These are phyloP conservation scores for Eupithecia pulchellata DNA, from an alignment of 2,888 invertebrate genomes.

Conservation along the genomic window DNA sequence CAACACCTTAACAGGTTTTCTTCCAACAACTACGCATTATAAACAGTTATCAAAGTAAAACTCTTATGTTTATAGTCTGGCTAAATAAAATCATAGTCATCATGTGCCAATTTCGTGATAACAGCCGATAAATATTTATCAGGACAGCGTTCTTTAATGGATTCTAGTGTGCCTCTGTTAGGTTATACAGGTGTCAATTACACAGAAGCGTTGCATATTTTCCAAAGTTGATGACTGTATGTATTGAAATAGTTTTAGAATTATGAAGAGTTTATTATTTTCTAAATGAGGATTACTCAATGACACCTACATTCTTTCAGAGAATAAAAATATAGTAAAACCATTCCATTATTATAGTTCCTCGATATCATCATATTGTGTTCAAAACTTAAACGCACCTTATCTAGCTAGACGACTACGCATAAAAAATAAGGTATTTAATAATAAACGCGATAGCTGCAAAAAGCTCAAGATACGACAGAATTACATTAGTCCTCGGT, in stretches of 20 bases:
- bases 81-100: conserved; percentile 48
- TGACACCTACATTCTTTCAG: neutral
- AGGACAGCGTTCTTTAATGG: conserved; percentile 11
- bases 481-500: conserved; percentile 11
- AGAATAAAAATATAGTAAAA: neutral
- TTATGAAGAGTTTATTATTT: neutral
- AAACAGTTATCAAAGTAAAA: conserved; percentile 53
- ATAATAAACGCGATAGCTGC: conserved; percentile 14
- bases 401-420: conserved; percentile 12
- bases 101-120: conserved; percentile 43
- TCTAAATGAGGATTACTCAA: neutral
- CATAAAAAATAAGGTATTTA: conserved; percentile 12
- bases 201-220: neutral
- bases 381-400: neutral
- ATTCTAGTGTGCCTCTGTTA: neutral
- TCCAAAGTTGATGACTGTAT: neutral
- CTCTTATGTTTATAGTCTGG: conserved; percentile 54
- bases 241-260: neutral
- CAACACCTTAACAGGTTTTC: conserved; percentile 58
- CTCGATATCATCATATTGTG: neutral
- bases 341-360: neutral
- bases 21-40: conserved; percentile 56
- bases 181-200: neutral
- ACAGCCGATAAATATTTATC: conserved; percentile 27
- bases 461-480: conserved; percentile 20